A percentile compares a stretch with the other conserved stretches of the same genome.
phyloP scores from a whole-genome alignment of 2,888 invertebrate genomes.

The Idaea biselata region DNA sequence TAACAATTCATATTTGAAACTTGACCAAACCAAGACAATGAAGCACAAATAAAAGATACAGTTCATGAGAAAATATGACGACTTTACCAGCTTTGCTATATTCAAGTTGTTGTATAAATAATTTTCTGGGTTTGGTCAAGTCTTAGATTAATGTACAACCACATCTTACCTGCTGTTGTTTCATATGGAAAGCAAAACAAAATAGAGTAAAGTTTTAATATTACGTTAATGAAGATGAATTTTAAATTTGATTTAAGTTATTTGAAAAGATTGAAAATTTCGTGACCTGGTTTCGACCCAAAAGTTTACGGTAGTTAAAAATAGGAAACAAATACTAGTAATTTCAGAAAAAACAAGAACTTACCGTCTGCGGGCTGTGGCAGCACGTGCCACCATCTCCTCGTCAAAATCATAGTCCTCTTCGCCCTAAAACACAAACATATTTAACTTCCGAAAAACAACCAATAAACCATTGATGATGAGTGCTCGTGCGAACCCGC shows the following conservation, averaged over 20 bases:
- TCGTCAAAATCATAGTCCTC: not conserved
- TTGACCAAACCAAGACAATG: not conserved
- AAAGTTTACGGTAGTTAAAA: too few relatives aligned
- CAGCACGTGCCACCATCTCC: not conserved
- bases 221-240: not conserved
- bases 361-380: not conserved
- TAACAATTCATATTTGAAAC: not conserved
- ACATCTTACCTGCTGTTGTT: not conserved
- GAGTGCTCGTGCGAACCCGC: too few relatives aligned
- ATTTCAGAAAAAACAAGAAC: not conserved
- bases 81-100: not conserved
- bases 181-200: not conserved
- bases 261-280: not conserved
- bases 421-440: not conserved
- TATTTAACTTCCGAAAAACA: not conserved
- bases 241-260: too few relatives aligned
- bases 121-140: not conserved
- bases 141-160: not conserved
- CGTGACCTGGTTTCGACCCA: too few relatives aligned
- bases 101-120: not conserved
- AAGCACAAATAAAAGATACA: not conserved
- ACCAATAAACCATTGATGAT: not conserved
- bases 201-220: not conserved
- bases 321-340: not conserved
- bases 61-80: not conserved